Conservation (phyloP, 2,113 vertebrate species). For the Sturnus vulgaris region DNA sequence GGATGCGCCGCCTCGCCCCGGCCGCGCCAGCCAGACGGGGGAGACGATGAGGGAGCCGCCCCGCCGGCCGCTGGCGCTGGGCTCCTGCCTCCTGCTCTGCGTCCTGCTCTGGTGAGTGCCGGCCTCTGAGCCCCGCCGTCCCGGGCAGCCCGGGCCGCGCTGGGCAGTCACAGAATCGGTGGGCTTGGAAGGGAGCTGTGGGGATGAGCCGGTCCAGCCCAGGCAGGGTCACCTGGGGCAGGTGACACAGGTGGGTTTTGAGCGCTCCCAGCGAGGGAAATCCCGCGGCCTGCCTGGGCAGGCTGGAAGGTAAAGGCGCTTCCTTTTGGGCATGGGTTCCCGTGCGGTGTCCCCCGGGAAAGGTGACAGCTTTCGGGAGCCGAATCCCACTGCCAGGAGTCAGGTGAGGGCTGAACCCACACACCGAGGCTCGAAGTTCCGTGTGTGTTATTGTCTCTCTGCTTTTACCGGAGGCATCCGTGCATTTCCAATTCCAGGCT, state of each 20-base stretch:
- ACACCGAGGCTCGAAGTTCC: neutral
- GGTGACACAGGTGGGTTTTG: neutral
- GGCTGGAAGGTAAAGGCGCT: neutral
- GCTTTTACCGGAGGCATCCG: neutral
- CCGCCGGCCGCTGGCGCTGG: constrained; percentile 66
- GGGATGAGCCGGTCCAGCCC: rapidly evolving
- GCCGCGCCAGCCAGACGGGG: constrained; percentile 45
- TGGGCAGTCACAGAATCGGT: rapidly evolving
- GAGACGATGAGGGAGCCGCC: constrained; percentile 73
- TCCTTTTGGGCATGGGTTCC: rapidly evolving
- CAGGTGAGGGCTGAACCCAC: neutral
- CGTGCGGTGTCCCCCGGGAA: rapidly evolving
- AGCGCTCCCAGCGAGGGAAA: rapidly evolving
- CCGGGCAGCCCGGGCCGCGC: neutral
- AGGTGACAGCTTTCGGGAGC: neutral
- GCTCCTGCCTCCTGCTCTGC: constrained; percentile 68
- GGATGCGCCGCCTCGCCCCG: constrained; percentile 70
- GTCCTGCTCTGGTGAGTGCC: constrained; percentile 68
- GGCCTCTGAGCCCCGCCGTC: neutral
- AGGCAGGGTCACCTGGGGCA: neutral
- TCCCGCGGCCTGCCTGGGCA: neutral
- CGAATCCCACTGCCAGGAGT: neutral
- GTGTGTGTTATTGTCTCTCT: rapidly evolving
- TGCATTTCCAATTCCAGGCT: neutral
- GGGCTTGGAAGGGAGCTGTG: neutral